These are phyloP conservation scores for Puffinus mauretanicus DNA, from an alignment of 2,113 vertebrate species.

Conservation along the genomic window DNA sequence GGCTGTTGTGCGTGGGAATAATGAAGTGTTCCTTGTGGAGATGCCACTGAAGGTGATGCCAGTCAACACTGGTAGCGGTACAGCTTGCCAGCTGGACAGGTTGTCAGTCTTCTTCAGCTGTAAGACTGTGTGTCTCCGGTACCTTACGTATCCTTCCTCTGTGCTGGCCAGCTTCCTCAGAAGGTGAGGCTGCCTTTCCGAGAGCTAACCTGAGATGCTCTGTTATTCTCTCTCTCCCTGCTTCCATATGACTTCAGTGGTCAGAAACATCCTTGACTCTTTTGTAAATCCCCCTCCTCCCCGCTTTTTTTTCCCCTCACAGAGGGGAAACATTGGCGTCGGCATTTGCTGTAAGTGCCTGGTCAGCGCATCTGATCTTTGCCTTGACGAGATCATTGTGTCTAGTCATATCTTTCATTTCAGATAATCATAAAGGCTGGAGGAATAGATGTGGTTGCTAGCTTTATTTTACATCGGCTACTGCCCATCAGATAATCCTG, in stretches of 20 bases:
- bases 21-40: neutral
- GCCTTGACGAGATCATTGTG: neutral
- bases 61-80: accelerated
- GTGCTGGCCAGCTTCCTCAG: neutral
- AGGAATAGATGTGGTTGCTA: neutral
- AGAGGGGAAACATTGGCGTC: neutral
- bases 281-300: neutral
- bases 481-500: neutral
- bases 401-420: neutral
- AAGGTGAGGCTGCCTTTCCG: neutral
- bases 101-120: neutral
- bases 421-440: neutral
- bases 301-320: neutral
- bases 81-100: accelerated
- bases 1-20: neutral
- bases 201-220: neutral
- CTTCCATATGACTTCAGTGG: neutral
- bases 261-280: neutral
- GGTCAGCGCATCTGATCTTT: neutral
- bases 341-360: neutral
- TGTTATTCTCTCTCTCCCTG: neutral
- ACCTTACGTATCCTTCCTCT: neutral
- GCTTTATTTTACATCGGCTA: neutral
- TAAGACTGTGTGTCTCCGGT: neutral
- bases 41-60: neutral